Evolutionary conservation across 2,113 vertebrate genomes (phyloP).

Genomic region (Pterocles gutturalis): DNA sequence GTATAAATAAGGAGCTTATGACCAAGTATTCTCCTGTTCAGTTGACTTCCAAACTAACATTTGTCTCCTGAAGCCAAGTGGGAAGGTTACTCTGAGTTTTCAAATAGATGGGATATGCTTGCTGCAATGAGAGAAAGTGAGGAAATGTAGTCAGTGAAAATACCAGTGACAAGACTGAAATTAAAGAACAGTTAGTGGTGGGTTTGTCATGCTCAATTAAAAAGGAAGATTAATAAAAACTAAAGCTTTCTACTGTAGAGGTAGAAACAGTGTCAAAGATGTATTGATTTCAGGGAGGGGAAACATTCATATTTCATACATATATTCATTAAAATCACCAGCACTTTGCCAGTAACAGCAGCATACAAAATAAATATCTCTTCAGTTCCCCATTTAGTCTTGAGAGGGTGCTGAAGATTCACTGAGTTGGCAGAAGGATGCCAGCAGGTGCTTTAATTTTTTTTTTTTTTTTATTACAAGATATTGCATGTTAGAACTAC

Average conservation of each 20-base stretch:
- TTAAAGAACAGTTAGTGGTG: background rate
- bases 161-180: background rate
- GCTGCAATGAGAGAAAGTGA: background rate
- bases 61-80: background rate
- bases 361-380: background rate
- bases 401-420: slow-evolving; percentile 51
- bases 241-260: background rate
- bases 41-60: background rate
- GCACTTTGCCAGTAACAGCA: background rate
- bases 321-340: background rate
- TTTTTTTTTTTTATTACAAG: background rate
- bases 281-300: background rate
- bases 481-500: background rate
- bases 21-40: background rate
- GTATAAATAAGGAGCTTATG: background rate
- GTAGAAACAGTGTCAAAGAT: background rate
- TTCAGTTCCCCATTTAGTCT: slow-evolving; percentile 40
- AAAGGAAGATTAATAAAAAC: background rate
- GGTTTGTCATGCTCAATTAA: background rate
- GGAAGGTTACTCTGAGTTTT: background rate
- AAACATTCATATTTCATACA: background rate
- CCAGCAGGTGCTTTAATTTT: background rate
- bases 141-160: background rate
- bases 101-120: background rate
- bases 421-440: background rate